A percentile compares a stretch with the other conserved stretches of the same genome.
Conservation (phyloP, 2,797 vertebrate species). For the Pipistrellus nathusii region DNA sequence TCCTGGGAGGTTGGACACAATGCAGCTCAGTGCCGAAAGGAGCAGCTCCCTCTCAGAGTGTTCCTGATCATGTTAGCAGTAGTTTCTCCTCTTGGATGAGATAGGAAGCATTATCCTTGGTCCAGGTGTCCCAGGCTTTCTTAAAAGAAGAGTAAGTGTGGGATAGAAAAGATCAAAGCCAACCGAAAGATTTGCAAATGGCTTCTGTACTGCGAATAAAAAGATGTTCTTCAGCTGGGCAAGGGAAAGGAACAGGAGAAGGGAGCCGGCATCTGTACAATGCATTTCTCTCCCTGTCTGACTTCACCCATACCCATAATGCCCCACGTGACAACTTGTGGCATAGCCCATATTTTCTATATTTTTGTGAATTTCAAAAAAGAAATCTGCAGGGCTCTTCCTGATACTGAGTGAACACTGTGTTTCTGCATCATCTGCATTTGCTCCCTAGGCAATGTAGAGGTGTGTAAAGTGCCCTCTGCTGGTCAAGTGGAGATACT, state of each 20-base stretch:
- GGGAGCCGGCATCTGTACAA: neutral
- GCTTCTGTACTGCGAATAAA: neutral
- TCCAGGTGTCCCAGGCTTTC: slow-evolving; percentile 79
- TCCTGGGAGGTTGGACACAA: slow-evolving; percentile 55
- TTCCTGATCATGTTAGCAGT: slow-evolving; percentile 66
- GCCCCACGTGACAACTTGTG: slow-evolving; percentile 77
- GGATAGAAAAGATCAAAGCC: neutral
- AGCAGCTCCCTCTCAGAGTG: slow-evolving; percentile 76
- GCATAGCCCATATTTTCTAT: slow-evolving; percentile 75
- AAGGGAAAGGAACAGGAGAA: neutral
- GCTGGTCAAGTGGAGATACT: slow-evolving; percentile 87
- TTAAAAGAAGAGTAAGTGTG: slow-evolving; percentile 57
- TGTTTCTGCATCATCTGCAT: slow-evolving; percentile 87
- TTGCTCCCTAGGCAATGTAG: slow-evolving; percentile 84
- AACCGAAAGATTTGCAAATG: neutral
- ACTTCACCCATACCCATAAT: slow-evolving; percentile 22
- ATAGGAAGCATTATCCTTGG: slow-evolving; percentile 73
- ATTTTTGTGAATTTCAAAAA: slow-evolving; percentile 81
- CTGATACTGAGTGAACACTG: slow-evolving; percentile 86
- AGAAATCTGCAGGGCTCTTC: slow-evolving; percentile 78
- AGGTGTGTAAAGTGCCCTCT: slow-evolving; percentile 89
- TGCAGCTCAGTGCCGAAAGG: slow-evolving; percentile 65
- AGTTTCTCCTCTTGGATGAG: slow-evolving; percentile 76
- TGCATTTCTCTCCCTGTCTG: slow-evolving; percentile 19
- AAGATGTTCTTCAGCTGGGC: neutral